Base-by-base conservation (phyloP, 2,888 invertebrate genomes). In the Noctuana brunneofusca region DNA sequence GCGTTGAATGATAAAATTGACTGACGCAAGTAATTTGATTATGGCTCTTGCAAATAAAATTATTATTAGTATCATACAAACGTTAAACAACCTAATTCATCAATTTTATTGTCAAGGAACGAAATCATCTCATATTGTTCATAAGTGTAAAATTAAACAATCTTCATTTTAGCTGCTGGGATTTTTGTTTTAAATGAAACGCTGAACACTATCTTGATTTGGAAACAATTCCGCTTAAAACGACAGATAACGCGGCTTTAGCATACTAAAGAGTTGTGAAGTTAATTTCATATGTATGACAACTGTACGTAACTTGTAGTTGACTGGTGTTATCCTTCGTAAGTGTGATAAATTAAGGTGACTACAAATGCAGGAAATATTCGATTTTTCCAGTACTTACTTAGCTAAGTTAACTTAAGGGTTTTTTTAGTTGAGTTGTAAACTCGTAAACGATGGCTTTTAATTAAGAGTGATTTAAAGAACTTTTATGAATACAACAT, bases 211-310 rank as follows among this genome's bases (percentile, higher is more conserved):
- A 60, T 60, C 59, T 60, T 60, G 59, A 54, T 60, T 60, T 60
- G 20, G 24, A 52, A 48, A 48, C 54, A 48, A 49, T 60, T 48
- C 54, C 18, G 54, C 54, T 48, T 60, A 60, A 54, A 46, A 24
- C 48, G 35, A n/a, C 48, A 54, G 43, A 54, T 60, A 54, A 60
- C 54, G 60, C 38, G 18, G 60, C 60, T 48, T 60, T 54, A 60
- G 60, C 35, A 60, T 60, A 60, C 60, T 54, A 60, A 60, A 30
- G 32, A 54, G 60, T 38, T 43, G 60, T 60, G 48, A 54, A 60
- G 60, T 48, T 54, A 60, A 54, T 54, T 60, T 60, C 60, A 38
- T 54, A 60, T 54, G 54, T 60, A 60, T 54, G 60, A 60, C 60
- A 60, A 60, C 54, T 60, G 54, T 60, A 54, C 52, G 54, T 60